Evolutionary conservation across 2,888 invertebrate species (phyloP), one percentile per base, ranked within the genome.

Genomic region (Microplitis manilae): DNA sequence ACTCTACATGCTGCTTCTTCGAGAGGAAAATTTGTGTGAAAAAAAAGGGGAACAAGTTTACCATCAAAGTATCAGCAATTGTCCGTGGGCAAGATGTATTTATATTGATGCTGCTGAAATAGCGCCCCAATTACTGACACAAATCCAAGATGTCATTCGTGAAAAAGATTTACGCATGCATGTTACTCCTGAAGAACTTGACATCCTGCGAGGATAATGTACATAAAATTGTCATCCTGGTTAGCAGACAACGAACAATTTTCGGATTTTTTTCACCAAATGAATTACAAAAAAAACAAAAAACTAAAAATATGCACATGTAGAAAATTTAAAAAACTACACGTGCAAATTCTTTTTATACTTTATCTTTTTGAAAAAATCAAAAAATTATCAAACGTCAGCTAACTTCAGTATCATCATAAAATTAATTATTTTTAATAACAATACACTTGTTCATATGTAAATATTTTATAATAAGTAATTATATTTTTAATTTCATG

Each of bases 161-260:
- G 95, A 95, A 87, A 94, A 95, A 85, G 93, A 94, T 86, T 90
- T 96, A 79, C 91, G 96, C 73, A 91, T 94, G 84, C 96, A 95
- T 89, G 93, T 95, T 67, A 93, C 95, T 67, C 94, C 94, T 0
- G 95, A 95, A 88, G 96, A 96, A 90, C 91, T 96, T 77, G 93
- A 93, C 81, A 92, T 94, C 77, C 87, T 94, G 61, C 90, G 94
- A 82, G 91, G 88, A 85, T 92, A 89, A 86, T 80, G 30, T 30
- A 30, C 30, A 30, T 30, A 30, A 30, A 30, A 30, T 30, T 30
- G 2, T 30, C 2, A 30, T 30, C 30, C 30, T 30, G 2, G 30
- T 30, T 30, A 30, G 2, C 30, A 30, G 30, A 30, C 20, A n/a
- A 20, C 1, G 1, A 30, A 30, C 2, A 30, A 30, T 30, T 30